These are phyloP conservation scores for Ephialtes manifestator DNA, from an alignment of 2,888 invertebrate genomes.

Conservation along the genomic window DNA sequence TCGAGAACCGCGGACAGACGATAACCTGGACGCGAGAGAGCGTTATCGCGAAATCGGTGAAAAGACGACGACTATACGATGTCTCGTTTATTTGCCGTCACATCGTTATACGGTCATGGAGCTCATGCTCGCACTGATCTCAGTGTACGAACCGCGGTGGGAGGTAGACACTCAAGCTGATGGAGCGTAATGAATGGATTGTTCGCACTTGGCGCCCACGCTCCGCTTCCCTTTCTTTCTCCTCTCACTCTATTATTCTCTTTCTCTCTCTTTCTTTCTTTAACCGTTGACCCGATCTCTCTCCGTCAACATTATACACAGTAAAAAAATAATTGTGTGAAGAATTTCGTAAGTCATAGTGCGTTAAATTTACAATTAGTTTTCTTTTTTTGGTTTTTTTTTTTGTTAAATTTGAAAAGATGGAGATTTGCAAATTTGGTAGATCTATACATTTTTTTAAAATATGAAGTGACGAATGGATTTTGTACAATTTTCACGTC, in stretches of 20 bases:
- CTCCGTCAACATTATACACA: neutral
- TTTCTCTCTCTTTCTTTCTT: constrained; percentile 24
- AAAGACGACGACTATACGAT: constrained; percentile 38
- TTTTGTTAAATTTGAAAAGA: no score
- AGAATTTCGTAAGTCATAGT: no score
- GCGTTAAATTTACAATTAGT: no score
- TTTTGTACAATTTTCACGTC: no score
- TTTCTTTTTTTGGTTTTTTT: no score
- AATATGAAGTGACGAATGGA: no score
- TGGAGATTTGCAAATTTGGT: no score
- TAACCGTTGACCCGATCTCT: neutral
- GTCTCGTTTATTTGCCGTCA: constrained; percentile 57
- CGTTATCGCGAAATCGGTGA: constrained; percentile 60
- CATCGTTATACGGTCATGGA: constrained; percentile 52
- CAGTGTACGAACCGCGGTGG: constrained; percentile 68
- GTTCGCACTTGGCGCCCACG: constrained; percentile 78
- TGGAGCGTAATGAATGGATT: constrained; percentile 79
- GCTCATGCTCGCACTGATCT: constrained; percentile 23
- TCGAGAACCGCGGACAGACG: constrained; percentile 46
- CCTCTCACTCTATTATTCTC: neutral
- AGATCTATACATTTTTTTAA: no score
- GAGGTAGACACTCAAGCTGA: constrained; percentile 67
- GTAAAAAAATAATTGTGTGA: no score
- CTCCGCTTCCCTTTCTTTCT: constrained; percentile 58
- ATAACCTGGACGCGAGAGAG: constrained; percentile 36